Percentiles rank a stretch among this genome's conserved stretches.
Conservation (phyloP, 2,113 vertebrate species). For the Neopipo cinnamomea region DNA sequence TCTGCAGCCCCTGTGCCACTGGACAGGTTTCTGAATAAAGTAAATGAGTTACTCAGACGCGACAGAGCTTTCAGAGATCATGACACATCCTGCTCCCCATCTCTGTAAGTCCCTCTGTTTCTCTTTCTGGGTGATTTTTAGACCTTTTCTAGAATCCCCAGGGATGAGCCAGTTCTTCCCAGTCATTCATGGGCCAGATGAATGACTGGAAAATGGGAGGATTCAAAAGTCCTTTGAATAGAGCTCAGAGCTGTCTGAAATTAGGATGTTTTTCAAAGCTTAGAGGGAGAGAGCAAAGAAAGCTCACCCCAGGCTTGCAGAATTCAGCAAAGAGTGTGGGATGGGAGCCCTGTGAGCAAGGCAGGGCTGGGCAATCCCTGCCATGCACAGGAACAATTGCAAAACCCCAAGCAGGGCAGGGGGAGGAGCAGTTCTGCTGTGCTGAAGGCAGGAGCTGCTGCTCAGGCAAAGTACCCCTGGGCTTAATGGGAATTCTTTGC, state of each 20-base stretch:
- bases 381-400: background rate
- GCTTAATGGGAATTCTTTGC: background rate
- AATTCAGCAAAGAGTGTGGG: background rate
- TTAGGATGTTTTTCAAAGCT: background rate
- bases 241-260: background rate
- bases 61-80: background rate
- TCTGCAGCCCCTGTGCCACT: background rate
- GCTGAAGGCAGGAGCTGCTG: background rate
- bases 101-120: background rate
- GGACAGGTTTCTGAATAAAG: background rate
- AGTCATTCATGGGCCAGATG: background rate
- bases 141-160: background rate
- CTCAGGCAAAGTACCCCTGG: background rate
- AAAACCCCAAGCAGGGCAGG: rapidly evolving
- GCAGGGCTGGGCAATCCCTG: background rate
- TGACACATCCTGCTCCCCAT: background rate
- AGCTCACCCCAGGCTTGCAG: background rate
- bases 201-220: background rate
- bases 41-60: background rate
- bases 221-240: background rate
- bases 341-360: background rate
- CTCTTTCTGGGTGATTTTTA: background rate
- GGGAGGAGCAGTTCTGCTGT: background rate
- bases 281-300: background rate
- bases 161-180: background rate